phyloP scores from a whole-genome alignment of 92 coral and sea anemone genomes.

The Zoanthus solanderi region DNA sequence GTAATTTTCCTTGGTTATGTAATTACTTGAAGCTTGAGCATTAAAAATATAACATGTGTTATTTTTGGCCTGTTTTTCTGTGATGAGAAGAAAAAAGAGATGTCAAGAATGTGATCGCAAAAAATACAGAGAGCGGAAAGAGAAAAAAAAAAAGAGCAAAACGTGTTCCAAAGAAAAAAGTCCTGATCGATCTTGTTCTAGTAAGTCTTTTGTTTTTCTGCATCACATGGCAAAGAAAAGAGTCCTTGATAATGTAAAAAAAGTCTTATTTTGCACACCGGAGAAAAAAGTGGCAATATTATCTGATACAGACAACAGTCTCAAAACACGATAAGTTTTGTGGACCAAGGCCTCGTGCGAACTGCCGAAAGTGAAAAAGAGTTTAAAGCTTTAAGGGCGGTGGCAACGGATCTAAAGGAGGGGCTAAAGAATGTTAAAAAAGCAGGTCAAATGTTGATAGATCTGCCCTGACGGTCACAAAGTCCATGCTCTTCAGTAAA shows the following conservation, averaged over 20 bases:
- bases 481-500: constrained; percentile 23
- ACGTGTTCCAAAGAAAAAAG: not conserved
- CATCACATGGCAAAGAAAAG: constrained; percentile 24
- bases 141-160: not conserved
- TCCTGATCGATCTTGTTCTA: not conserved
- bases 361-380: constrained; percentile 18
- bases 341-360: not conserved
- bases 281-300: constrained; percentile 3
- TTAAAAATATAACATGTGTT: no score
- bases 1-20: no score
- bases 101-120: constrained; percentile 1
- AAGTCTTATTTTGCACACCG: not conserved
- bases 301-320: constrained; percentile 1
- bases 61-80: no score
- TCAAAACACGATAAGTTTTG: not conserved
- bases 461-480: constrained; percentile 28
- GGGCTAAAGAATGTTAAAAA: not conserved
- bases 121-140: constrained; percentile 16
- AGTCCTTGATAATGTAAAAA: constrained; percentile 7
- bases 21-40: no score
- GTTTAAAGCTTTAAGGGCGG: constrained; percentile 3
- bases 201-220: not conserved
- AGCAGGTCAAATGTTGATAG: constrained; percentile 11
- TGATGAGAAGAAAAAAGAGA: constrained; percentile 16
- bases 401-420: not conserved